Conservation (phyloP, 2,797 vertebrate genomes). For the Anolis apletophallus region DNA sequence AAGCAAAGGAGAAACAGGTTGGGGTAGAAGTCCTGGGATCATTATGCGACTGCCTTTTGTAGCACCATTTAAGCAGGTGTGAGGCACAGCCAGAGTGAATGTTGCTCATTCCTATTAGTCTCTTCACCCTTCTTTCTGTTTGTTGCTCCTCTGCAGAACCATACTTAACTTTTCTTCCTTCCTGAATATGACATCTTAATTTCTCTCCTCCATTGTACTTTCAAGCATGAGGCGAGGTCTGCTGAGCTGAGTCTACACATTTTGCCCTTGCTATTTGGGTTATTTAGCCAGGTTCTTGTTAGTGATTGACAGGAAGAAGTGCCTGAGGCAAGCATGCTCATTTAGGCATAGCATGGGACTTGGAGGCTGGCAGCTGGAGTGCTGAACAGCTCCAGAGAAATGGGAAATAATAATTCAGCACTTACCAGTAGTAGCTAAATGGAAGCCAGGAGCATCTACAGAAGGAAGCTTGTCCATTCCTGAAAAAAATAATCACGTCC, state of each 20-base stretch:
- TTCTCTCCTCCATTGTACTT: not conserved
- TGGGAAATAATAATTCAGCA: not conserved
- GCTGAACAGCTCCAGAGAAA: conserved; percentile 2
- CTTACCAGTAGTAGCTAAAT: not conserved
- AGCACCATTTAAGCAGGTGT: not conserved
- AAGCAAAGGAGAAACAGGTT: not conserved
- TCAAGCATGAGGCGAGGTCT: conserved; percentile 11
- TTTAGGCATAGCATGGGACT: conserved; percentile 28
- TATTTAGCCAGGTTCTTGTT: conserved; percentile 13
- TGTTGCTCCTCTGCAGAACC: not conserved
- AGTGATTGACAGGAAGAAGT: conserved; percentile 19
- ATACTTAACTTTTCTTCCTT: conserved; percentile 10
- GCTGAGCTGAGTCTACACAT: not conserved
- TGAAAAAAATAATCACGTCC: not conserved
- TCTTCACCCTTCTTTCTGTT: conserved; percentile 15
- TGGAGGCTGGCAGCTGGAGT: conserved; percentile 5
- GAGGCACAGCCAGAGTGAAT: conserved; percentile 2
- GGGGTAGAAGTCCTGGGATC: not conserved
- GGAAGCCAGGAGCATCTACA: not conserved
- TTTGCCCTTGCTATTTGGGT: conserved; percentile 1
- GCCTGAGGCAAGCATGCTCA: conserved; percentile 19
- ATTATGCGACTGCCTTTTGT: not conserved
- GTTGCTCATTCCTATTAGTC: conserved; percentile 2
- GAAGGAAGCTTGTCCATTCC: not conserved
- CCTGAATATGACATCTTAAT: conserved; percentile 24